These are phyloP conservation scores for Neosalanx taihuensis DNA, from an alignment of 2,797 vertebrate species.

Conservation along the genomic window DNA sequence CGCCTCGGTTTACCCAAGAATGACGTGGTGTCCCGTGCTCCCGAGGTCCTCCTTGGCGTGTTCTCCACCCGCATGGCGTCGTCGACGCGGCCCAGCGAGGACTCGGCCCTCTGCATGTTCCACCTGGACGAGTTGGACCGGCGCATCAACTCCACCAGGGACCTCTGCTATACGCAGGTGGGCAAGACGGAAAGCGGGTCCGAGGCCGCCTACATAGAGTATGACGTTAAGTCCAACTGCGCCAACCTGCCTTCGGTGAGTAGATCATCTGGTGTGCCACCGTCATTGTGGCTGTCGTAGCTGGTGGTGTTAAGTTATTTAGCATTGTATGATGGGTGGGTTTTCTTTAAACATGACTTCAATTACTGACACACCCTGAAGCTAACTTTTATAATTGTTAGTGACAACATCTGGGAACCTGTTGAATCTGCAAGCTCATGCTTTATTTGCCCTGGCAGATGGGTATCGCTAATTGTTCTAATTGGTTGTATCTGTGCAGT, in stretches of 20 bases:
- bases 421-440: too few relatives aligned
- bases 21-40: constrained; percentile 16
- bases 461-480: too few relatives aligned
- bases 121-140: constrained; percentile 84
- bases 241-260: constrained; percentile 91
- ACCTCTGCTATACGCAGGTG: constrained; percentile 90
- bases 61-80: constrained; percentile 81
- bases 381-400: too few relatives aligned
- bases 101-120: constrained; percentile 90
- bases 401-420: too few relatives aligned
- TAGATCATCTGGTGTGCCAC: not conserved
- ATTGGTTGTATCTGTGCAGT: too few relatives aligned
- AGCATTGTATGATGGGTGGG: too few relatives aligned
- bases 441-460: too few relatives aligned
- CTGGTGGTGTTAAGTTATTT: not conserved
- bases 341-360: too few relatives aligned
- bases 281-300: too few relatives aligned
- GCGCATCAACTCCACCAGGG: constrained; percentile 85
- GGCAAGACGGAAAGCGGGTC: constrained; percentile 75
- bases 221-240: constrained; percentile 94
- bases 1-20: constrained; percentile 72
- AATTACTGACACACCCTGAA: too few relatives aligned
- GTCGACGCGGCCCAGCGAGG: constrained; percentile 77
- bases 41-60: constrained; percentile 82
- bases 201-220: constrained; percentile 93